phyloP scores from a whole-genome alignment of 2,113 vertebrate genomes.

The Epinephelus moara region DNA sequence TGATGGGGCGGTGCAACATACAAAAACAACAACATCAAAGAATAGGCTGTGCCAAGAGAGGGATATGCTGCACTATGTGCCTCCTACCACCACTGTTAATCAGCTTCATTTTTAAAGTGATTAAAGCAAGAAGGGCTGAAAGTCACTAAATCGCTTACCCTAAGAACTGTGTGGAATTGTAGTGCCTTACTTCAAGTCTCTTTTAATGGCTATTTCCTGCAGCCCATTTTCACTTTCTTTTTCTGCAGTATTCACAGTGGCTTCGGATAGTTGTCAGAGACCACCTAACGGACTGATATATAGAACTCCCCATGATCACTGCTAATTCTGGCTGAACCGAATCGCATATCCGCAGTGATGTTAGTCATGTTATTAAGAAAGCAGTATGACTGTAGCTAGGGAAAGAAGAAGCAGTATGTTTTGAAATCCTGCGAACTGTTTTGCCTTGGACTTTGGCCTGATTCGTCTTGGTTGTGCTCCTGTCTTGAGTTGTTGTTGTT shows the following conservation, averaged over 20 bases:
- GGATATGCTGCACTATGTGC: slow-evolving; percentile 57
- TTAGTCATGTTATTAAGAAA: background rate
- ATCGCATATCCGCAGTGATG: background rate
- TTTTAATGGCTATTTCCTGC: background rate
- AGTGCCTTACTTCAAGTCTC: background rate
- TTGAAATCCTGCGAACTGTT: background rate
- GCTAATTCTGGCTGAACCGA: background rate
- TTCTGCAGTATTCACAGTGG: slow-evolving; percentile 2
- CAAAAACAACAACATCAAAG: slow-evolving; percentile 88
- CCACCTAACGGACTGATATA: background rate
- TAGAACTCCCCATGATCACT: background rate
- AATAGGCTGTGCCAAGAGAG: slow-evolving; percentile 69
- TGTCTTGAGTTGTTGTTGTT: slow-evolving; percentile 54
- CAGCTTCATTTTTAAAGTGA: slow-evolving; percentile 82
- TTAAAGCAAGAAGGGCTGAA: slow-evolving; percentile 68
- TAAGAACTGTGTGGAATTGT: slow-evolving; percentile 34
- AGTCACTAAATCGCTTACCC: slow-evolving; percentile 65
- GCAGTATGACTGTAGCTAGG: background rate
- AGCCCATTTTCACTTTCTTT: background rate
- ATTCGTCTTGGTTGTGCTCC: slow-evolving; percentile 44
- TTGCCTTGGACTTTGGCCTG: slow-evolving; percentile 43
- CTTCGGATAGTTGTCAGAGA: background rate
- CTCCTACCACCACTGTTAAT: slow-evolving; percentile 78
- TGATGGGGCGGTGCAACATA: slow-evolving; percentile 82
- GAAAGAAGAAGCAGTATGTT: background rate